Conservation (phyloP, 35 echinoderm and acorn worm genomes). For the Amphiura filiformis region DNA sequence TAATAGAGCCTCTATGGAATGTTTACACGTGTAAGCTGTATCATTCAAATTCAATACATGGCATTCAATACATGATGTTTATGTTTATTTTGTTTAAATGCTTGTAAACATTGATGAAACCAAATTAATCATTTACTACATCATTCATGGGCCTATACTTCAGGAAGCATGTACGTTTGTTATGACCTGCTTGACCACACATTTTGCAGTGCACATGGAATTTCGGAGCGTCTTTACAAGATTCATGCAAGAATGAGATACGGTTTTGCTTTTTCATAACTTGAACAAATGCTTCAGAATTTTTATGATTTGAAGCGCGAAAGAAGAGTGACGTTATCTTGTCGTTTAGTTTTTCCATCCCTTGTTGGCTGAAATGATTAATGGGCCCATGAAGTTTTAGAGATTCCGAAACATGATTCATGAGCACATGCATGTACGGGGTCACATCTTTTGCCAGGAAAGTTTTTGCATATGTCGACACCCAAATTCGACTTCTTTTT, state of each 20-base stretch:
- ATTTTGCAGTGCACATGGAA: slow-evolving; percentile 18
- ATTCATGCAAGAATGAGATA: slow-evolving; percentile 12
- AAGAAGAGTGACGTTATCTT: slow-evolving; percentile 23
- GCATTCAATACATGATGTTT: no score
- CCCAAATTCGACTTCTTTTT: not conserved
- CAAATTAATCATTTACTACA: no score
- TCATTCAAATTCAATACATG: no score
- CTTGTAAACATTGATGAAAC: no score
- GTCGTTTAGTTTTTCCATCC: slow-evolving; percentile 42
- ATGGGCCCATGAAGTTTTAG: slow-evolving; percentile 6
- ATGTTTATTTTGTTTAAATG: no score
- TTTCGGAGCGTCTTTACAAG: not conserved
- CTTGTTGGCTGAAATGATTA: slow-evolving; percentile 26
- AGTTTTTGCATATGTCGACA: not conserved
- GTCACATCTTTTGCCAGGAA: slow-evolving; percentile 24
- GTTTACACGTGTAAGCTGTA: no score
- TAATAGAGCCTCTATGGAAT: no score
- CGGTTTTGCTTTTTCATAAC: slow-evolving; percentile 37
- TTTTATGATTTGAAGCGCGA: slow-evolving; percentile 5
- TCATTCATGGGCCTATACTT: not conserved
- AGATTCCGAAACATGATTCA: slow-evolving; percentile 28
- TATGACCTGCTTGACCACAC: slow-evolving; percentile 22
- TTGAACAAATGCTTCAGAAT: slow-evolving; percentile 29
- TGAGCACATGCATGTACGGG: slow-evolving; percentile 16
- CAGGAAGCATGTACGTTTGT: slow-evolving; percentile 27